Evolutionary conservation across 2,888 invertebrate genomes (phyloP), one percentile per base, ranked within the genome.

Genomic region (Rhagium mordax): DNA sequence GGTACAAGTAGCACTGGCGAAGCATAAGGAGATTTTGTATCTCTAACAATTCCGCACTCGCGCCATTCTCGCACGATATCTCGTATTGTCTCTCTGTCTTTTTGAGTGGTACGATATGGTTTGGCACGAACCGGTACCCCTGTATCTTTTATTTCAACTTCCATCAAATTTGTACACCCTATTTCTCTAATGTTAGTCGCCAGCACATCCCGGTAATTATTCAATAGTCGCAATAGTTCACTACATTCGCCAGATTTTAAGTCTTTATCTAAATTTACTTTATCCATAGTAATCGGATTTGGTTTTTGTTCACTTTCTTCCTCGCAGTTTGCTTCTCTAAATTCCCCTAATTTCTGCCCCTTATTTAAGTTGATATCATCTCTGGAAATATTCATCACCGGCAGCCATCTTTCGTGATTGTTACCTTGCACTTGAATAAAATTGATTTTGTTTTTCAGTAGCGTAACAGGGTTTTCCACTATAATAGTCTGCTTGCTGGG

Each of bases 1-100:
- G 55, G 64, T 18, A 78, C 76, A 18, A 78, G 57, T 16, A 79
- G 16, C n/a, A 71, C 75, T 66, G 79, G 77, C 33, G 60, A 68
- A 4, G 77, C 68, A 27, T 79, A 79, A 7, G 70, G 29, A 20
- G 78, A 75, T 10, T 16, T 71, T 20, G 78, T 78, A 20, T 78
- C 76, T n/a, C 64, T 64, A 6, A 74, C 60, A 7, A 78, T 72
- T 16, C 74, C 72, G 27, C 33, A 57, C 3, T 64, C 27, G 53
- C 62, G 62, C 76, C 74, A 74, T 68, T 73, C 75, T 5, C 49
- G n/a, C 21, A 75, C 62, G 10, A 77, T 75, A 8, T 75, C 60
- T 48, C 59, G 47, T 16, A 75, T 73, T 10, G 55, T 62, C 51
- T 70, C 64, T 55, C 72, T 61, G 13, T 77, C 75, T 20, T 68